These are phyloP conservation scores for Mirza zaza DNA, from an alignment of 2,113 vertebrate species.

Conservation along the genomic window DNA sequence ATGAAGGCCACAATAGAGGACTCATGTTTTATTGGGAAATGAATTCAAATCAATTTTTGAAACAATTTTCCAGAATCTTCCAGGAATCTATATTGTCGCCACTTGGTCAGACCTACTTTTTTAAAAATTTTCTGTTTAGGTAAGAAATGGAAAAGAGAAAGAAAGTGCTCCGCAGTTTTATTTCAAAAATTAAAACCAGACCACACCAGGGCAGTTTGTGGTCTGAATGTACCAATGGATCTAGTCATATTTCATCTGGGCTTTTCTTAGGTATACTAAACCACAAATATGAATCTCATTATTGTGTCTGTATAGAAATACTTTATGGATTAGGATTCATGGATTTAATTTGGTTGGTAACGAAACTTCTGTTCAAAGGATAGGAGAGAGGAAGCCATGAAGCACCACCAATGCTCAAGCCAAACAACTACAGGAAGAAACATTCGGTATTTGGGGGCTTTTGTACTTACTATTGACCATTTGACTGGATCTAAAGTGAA, in stretches of 20 bases:
- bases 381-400: not conserved
- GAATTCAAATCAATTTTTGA: constrained; percentile 61
- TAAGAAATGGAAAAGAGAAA: constrained; percentile 61
- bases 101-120: constrained; percentile 36
- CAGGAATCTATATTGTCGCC: constrained; percentile 57
- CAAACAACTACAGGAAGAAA: constrained; percentile 20
- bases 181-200: constrained; percentile 79
- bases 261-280: constrained; percentile 69
- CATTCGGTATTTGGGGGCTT: not conserved
- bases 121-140: constrained; percentile 54
- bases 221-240: constrained; percentile 74
- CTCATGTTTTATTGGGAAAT: constrained; percentile 36
- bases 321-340: constrained; percentile 69
- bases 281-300: constrained; percentile 75
- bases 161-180: constrained; percentile 58
- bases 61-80: constrained; percentile 65
- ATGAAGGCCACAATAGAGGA: constrained; percentile 43
- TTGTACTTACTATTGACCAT: not conserved
- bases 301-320: constrained; percentile 68
- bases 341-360: constrained; percentile 67
- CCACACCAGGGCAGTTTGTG: constrained; percentile 51
- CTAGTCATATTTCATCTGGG: constrained; percentile 73
- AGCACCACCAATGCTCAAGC: not conserved
- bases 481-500: constrained; percentile 20
- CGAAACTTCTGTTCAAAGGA: constrained; percentile 53